These are phyloP conservation scores for Zygaena filipendulae DNA, from an alignment of 2,888 invertebrate species.

Conservation along the genomic window DNA sequence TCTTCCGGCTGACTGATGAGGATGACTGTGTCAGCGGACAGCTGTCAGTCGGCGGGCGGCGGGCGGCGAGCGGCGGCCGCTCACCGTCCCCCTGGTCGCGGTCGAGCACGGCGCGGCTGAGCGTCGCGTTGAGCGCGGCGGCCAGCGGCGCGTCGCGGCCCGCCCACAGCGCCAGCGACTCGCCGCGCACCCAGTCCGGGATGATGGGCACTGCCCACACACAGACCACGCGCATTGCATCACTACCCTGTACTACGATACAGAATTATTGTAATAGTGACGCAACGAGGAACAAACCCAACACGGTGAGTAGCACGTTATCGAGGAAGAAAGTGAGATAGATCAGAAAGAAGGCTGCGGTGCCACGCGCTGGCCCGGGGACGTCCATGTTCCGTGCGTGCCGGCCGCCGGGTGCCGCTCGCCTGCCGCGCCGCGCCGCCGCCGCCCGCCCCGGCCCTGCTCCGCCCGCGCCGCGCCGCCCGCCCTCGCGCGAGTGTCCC, in stretches of 20 bases:
- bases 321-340: conserved; percentile 84
- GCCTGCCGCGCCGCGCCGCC: conserved; percentile 6
- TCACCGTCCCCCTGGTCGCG: background rate
- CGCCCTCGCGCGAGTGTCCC: conserved; percentile 2
- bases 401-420: conserved; percentile 9
- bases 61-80: background rate
- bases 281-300: conserved; percentile 85
- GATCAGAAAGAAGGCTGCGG: conserved; percentile 48
- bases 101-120: background rate
- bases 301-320: conserved; percentile 87
- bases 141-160: conserved; percentile 37
- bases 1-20: background rate
- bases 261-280: too few species aligned
- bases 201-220: conserved; percentile 45
- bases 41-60: background rate
- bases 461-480: conserved; percentile 8
- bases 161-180: conserved; percentile 32
- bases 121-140: conserved; percentile 32
- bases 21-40: background rate
- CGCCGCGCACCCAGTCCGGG: conserved; percentile 43
- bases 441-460: conserved; percentile 7
- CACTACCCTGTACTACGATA: background rate
- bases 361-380: conserved; percentile 16
- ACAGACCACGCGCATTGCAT: background rate
- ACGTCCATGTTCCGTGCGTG: conserved; percentile 16